phyloP scores from a whole-genome alignment of 2,888 invertebrate genomes.

The Tineola bisselliella region DNA sequence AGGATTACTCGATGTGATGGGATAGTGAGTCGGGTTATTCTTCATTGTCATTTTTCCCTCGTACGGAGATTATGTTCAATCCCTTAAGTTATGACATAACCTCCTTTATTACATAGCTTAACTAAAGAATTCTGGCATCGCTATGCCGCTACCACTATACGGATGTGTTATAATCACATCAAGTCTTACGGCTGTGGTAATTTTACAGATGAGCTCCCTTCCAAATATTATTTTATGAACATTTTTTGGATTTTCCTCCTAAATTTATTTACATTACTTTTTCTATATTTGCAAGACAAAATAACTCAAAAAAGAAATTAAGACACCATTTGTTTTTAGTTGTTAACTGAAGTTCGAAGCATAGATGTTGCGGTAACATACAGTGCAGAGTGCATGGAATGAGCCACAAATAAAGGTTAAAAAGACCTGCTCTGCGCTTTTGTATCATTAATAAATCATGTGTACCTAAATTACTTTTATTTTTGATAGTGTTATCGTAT shows the following conservation, averaged over 20 bases:
- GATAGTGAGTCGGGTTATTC: constrained; percentile 3
- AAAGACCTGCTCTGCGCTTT: too few species aligned
- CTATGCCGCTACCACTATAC: neutral
- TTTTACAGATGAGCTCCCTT: neutral
- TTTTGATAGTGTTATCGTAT: too few species aligned
- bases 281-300: too few species aligned
- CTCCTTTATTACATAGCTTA: constrained; percentile 9
- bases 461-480: neutral
- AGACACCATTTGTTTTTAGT: too few species aligned
- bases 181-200: neutral
- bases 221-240: neutral
- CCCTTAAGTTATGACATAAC: constrained; percentile 7
- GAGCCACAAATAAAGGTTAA: too few species aligned
- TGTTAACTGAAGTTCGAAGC: too few species aligned
- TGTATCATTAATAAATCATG: too few species aligned
- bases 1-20: constrained; percentile 1
- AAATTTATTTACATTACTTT: too few species aligned
- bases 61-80: constrained; percentile 4
- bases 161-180: neutral
- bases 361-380: too few species aligned
- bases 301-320: too few species aligned
- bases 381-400: too few species aligned
- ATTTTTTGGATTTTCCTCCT: neutral
- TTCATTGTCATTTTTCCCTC: constrained; percentile 11
- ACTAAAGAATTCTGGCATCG: neutral